Conservation (phyloP, 2,797 vertebrate genomes). For the Fistularia tabacaria region DNA sequence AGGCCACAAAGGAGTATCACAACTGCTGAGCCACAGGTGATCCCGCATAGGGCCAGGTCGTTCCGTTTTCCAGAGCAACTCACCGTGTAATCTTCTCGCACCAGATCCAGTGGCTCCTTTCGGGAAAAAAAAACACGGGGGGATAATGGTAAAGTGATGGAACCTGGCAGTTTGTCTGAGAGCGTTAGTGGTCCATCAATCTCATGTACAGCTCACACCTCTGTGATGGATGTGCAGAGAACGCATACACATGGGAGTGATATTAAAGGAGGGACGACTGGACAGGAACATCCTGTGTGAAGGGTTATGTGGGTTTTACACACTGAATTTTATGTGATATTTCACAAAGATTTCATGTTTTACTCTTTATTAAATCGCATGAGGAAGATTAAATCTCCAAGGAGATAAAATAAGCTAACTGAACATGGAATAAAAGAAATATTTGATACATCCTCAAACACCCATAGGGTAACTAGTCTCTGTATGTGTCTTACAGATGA, state of each 20-base stretch:
- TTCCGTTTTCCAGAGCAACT: slow-evolving; percentile 9
- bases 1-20: background rate
- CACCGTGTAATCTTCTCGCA: background rate
- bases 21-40: slow-evolving; percentile 24
- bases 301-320: slow-evolving; percentile 3
- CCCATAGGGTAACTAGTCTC: slow-evolving; percentile 5
- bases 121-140: background rate
- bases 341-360: slow-evolving; percentile 5
- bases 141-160: slow-evolving; percentile 40
- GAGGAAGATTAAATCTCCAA: slow-evolving; percentile 12
- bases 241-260: slow-evolving; percentile 8
- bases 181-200: slow-evolving; percentile 23
- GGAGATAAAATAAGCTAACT: slow-evolving; percentile 4
- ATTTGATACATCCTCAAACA: slow-evolving; percentile 11
- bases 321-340: slow-evolving; percentile 7
- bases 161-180: slow-evolving; percentile 26
- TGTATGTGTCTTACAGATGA: slow-evolving; percentile 12
- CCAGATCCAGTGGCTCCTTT: background rate
- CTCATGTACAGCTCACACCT: slow-evolving; percentile 11
- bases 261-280: slow-evolving; percentile 3
- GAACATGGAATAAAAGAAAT: slow-evolving; percentile 2
- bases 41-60: background rate
- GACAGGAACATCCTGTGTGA: slow-evolving; percentile 1
- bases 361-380: background rate
- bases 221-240: slow-evolving; percentile 15